Evolutionary conservation across 1,140 invertebrate species (phyloP), one percentile per base, ranked within the genome.

Genomic region (Temnothorax curvispinosus): DNA sequence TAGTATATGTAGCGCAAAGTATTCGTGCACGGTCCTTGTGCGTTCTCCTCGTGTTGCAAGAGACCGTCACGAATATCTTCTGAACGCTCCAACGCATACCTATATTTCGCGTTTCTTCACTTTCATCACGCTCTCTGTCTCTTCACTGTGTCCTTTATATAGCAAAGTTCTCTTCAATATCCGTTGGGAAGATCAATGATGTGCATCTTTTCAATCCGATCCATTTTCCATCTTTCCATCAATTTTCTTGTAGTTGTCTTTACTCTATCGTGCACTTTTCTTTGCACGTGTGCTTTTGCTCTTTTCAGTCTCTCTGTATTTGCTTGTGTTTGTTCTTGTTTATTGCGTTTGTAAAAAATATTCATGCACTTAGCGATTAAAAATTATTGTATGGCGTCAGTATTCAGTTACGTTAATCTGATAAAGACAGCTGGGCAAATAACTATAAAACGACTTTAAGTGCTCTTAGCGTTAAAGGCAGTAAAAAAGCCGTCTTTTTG

Each of bases 391-490:
- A 15, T 15, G 27, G n/a, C 67, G 32, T 72, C 21, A 35, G 15
- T 58, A 38, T 21, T 78, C 65, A 38, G n/a, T 44, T 32, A 41
- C 32, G 21, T 32, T 15, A 74, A 81, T 44, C 35, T 18, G 18
- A 87, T 47, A 47, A 69, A 47, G 32, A 50, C 41, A 2, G 38
- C 27, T 41, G 44, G 15, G 54, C 38, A 11, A 32, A 69, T 58
- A 60, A 62, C 62, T 69, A 75, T 91, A 89, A 91, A 91, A 90
- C 82, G 56, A 74, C 54, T 80, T 54, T n/a, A 52, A 87, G 76
- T 87, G 85, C 90, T 89, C 90, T 3, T 5, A 41, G 38, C 38
- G 90, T 91, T 91, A 90, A 91, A 71, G 76, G 80, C 89, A 90
- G 58, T 91, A 90, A 91, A 91, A 88, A 81, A 77, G 6, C 58